Evolutionary conservation across 2,888 invertebrate genomes (phyloP), one percentile per base, ranked within the genome.

Genomic region (Agrilus biguttatus): DNA sequence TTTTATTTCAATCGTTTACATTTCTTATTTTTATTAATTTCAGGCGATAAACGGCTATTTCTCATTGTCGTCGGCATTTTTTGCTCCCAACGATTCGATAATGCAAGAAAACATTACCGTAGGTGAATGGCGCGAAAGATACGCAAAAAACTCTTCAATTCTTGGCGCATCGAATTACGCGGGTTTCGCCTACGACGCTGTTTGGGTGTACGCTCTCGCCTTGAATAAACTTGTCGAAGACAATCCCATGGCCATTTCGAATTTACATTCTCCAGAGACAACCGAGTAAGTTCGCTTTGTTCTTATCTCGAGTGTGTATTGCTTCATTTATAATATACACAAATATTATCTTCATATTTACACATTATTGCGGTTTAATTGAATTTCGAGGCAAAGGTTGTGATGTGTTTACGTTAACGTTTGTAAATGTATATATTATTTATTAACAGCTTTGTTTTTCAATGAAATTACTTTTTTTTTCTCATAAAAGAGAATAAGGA

Each of bases 121-220:
- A 0, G 62, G 66, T 0, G 58, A 77, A 46, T 87, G 84, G 82
- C 66, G 69, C 47, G 45, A 65, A 8, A 58, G 63, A 2, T 77
- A 76, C 52, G 58, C 63, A 32, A 34, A 33, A 7, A 33, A 17
- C 40, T 13, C 40, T 37, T 33, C 44, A 44, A n/a, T 42, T 52
- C 17, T 42, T 40, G 7, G 52, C 59, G 7, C 14, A 8, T 80
- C 80, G 1, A 71, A 75, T 50, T 85, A 82, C 58, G 81, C 80
- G 1, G 81, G 82, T 1, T 86, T 78, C 58, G 81, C 83, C 0
- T 87, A 87, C 55, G 87, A 87, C 62, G 85, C 84, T 0, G 80
- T 86, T 40, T 87, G 87, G 86, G 77, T 78, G 0, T 86, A 81
- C 60, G 86, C 83, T 4, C 64, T 75, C 33, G 85, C 83, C 1